Conservation (phyloP, 35 echinoderm and acorn worm genomes). For the Apostichopus parvimensis region DNA sequence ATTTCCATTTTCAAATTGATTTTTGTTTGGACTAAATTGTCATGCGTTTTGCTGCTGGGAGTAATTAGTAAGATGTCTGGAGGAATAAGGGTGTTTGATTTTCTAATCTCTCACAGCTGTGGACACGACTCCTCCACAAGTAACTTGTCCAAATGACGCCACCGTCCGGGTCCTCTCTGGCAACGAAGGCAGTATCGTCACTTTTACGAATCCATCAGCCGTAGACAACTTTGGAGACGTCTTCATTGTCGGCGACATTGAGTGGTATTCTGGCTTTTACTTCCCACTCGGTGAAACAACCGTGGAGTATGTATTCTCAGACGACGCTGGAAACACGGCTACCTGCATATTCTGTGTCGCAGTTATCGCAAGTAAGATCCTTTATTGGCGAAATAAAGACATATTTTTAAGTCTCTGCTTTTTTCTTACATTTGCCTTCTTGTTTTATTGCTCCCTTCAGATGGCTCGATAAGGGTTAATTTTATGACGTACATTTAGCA, state of each 20-base stretch:
- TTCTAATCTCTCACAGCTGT: not conserved
- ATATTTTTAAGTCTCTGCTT: too few relatives aligned
- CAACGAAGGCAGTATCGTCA: not conserved
- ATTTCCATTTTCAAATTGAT: too few relatives aligned
- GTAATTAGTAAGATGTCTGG: too few relatives aligned
- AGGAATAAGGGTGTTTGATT: too few relatives aligned
- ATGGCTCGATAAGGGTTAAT: too few relatives aligned
- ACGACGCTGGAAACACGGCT: constrained; percentile 11
- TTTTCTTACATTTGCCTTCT: too few relatives aligned
- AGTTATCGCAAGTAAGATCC: not conserved
- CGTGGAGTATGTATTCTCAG: not conserved
- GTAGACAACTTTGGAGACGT: not conserved
- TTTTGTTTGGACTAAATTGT: too few relatives aligned
- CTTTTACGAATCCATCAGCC: not conserved
- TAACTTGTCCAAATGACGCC: constrained; percentile 1
- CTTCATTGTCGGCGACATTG: not conserved
- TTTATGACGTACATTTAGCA: too few relatives aligned
- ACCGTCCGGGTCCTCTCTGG: not conserved
- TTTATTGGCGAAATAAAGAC: too few relatives aligned
- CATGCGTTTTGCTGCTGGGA: too few relatives aligned
- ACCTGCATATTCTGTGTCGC: not conserved
- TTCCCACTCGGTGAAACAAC: not conserved
- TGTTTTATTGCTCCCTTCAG: too few relatives aligned
- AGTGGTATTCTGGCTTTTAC: constrained; percentile 10
- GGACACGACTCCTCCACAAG: not conserved